phyloP scores from a whole-genome alignment of 2,888 invertebrate genomes.

The Abrostola tripartita region DNA sequence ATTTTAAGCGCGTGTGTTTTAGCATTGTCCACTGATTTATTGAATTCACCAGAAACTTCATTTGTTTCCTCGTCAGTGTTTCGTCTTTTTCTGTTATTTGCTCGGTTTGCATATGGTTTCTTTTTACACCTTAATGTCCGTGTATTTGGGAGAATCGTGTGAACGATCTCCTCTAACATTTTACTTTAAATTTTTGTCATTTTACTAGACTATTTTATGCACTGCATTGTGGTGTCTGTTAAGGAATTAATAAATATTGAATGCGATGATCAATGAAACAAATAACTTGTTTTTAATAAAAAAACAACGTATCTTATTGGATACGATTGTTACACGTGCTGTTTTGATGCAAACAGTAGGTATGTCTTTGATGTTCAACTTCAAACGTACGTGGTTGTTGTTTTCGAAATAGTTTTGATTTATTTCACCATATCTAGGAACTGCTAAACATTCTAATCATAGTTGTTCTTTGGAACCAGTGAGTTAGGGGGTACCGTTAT shows the following conservation, averaged over 20 bases:
- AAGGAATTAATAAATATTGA: conserved; percentile 33
- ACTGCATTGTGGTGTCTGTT: conserved; percentile 57
- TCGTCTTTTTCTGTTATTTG: conserved; percentile 70
- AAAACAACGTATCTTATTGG: conserved; percentile 4
- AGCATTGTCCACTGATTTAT: conserved; percentile 79
- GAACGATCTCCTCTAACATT: conserved; percentile 84
- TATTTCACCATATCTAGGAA: too few species aligned
- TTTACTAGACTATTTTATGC: conserved; percentile 68
- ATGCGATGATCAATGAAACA: conserved; percentile 57
- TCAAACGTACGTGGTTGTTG: conserved; percentile 10
- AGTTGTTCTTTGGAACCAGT: conserved; percentile 10
- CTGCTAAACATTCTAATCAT: neutral
- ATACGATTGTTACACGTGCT: conserved; percentile 1
- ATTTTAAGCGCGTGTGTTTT: conserved; percentile 81
- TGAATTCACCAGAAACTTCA: conserved; percentile 58
- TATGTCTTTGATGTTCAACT: conserved; percentile 1
- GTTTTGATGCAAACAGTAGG: neutral
- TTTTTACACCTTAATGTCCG: conserved; percentile 67
- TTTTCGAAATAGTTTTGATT: neutral
- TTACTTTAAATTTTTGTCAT: conserved; percentile 79
- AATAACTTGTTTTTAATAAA: conserved; percentile 12
- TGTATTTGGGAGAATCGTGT: conserved; percentile 78
- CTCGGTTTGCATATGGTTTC: conserved; percentile 65
- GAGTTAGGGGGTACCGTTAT: neutral
- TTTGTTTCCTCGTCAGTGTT: conserved; percentile 53